Base-by-base conservation (phyloP, 2,797 vertebrate species). In the Pseudochromis fuscus region DNA sequence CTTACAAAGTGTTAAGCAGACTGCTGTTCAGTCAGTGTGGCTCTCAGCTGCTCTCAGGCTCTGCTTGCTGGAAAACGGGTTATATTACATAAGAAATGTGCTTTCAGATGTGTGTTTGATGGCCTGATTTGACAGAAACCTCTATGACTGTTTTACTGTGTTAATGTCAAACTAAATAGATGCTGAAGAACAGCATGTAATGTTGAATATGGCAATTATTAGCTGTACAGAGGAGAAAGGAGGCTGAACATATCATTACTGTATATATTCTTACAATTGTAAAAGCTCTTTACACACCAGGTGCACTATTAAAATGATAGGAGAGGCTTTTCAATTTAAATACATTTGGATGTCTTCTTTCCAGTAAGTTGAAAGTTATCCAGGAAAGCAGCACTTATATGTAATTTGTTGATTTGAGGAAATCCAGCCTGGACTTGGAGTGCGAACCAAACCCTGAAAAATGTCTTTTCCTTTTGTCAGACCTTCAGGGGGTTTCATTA, bases 391-490 rank as follows among this genome's bases (percentile, higher is more conserved):
- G 45, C 5, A 19, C 7, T 25, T 31, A 15, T 60, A 31, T 51
- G 44, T 77, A 44, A 52, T 63, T 67, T 60, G 8, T 19, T n/a
- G n/a, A n/a, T n/a, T 21, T 64, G 56, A 52, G 51, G 37, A 75
- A 77, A 79, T 67, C 52, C 48, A 67, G 67, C 21, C 12, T 50
- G 52, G 40, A 75, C 53, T 46, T 1, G 4, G 31, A 72, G 48
- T 44, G 24, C 18, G 28, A 82, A 68, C 57, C 45, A 58, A 73
- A 81, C 31, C 56, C 69, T 68, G 75, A 83, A 87, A 80, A 89
- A 91, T 87, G 80, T 76, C 67, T 90, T 84, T 88, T 90, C 80
- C 88, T 92, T 92, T 92, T 78, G 72, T 84, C 76, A 79, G 51
- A 89, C 60, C 82, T 57, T 51, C 77, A 27, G 84, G 79, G 81